Evolutionary conservation across 2,888 invertebrate genomes (phyloP), one percentile per base, ranked within the genome.

Genomic region (Pyrocoelia pectoralis): DNA sequence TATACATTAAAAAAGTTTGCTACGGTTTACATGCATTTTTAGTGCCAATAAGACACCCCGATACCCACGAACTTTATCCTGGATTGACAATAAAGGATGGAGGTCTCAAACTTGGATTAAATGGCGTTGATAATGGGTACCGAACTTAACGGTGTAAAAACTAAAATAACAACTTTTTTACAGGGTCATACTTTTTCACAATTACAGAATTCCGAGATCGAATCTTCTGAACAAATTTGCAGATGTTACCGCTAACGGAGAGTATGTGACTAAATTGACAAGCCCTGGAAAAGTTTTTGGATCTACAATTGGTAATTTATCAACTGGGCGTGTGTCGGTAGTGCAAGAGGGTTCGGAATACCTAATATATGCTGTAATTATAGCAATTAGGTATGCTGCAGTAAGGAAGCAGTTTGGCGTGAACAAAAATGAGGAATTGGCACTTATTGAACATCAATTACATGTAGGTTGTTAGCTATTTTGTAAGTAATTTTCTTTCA

Each of bases 61-160:
- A 86, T 71, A 93, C 93, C 0, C 80, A 93, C 73, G 81, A 88
- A 69, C 86, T 92, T 0, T 92, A 89, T 79, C 93, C 94, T 0
- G 96, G 96, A 0, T 87, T 97, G 5, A 85, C 89, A n/a, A 90
- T 96, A 0, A 96, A 95, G 0, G 97, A 97, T 75, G 93, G 97
- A 86, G 96, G 97, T 0, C 93, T 93, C 79, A 97, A 97, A 83
- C 87, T 93, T 49, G 97, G 96, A 6, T 86, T 95, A 54, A 92
- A 96, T 78, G 96, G 95, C 3, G 88, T 96, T 61, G 97, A 97
- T 80, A 97, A 97, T 81, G 97, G 97, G 89, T 91, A 73, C 81
- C 82, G 40, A n/a, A n/a, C n/a, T n/a, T n/a, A n/a, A n/a, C n/a
- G n/a, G 73, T 68, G 9, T 12, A 9, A 19, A 57, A 61, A 60